Percentiles rank a stretch among this genome's conserved stretches.
Conservation (phyloP, 2,888 invertebrate genomes). For the Julus scanicus region DNA sequence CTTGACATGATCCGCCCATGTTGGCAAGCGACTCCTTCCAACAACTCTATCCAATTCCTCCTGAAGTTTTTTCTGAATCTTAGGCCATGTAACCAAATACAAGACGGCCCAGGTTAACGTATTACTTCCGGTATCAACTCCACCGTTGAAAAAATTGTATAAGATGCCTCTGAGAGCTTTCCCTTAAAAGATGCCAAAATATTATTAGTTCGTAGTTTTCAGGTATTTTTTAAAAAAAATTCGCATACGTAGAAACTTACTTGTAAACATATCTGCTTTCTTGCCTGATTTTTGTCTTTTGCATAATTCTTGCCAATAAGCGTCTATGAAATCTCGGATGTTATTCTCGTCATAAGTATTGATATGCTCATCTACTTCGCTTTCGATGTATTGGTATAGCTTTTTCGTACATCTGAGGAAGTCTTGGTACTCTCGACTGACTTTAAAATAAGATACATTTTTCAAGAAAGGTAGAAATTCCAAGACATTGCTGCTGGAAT, state of each 20-base stretch:
- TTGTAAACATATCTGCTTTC: not conserved
- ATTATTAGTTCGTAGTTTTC: too few species aligned
- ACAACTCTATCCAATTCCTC: constrained; percentile 48
- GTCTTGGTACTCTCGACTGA: not conserved
- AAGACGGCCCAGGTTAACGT: not conserved
- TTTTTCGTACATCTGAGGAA: not conserved
- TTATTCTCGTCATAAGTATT: not conserved
- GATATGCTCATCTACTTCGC: constrained; percentile 37
- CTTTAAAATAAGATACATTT: not conserved
- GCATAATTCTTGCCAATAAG: not conserved
- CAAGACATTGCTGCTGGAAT: constrained; percentile 18
- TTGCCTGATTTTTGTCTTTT: not conserved
- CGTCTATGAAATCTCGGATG: constrained; percentile 23
- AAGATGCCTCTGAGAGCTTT: constrained; percentile 17
- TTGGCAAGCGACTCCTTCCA: constrained; percentile 30
- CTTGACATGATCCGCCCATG: not conserved
- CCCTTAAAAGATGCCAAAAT: too few species aligned
- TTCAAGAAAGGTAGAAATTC: constrained; percentile 12
- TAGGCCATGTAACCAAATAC: constrained; percentile 48
- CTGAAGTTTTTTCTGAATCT: constrained; percentile 49
- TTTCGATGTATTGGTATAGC: not conserved
- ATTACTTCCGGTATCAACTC: constrained; percentile 32
- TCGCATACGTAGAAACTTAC: not conserved
- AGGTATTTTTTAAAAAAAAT: too few species aligned
- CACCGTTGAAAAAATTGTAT: too few species aligned